These are phyloP conservation scores for Vanessa atalanta DNA, from an alignment of 1,140 invertebrate species.

Conservation along the genomic window DNA sequence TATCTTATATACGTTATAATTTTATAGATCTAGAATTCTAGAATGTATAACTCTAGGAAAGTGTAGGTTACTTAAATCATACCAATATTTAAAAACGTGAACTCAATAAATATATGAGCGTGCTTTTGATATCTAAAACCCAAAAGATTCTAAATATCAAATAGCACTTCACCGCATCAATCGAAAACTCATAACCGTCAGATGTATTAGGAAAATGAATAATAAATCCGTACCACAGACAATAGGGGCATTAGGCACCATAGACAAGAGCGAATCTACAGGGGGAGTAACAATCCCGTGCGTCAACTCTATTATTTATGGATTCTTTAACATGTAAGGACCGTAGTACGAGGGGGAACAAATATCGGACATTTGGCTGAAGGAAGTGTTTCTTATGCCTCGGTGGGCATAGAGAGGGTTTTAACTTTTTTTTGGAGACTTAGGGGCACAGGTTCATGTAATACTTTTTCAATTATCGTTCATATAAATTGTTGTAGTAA, in stretches of 20 bases:
- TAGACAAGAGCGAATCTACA: conserved; percentile 68
- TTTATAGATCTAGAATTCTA: too few species aligned
- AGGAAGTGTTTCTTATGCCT: conserved; percentile 76
- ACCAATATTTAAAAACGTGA: not conserved
- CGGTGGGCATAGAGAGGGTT: conserved; percentile 58
- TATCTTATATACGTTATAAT: too few species aligned
- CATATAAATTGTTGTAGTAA: conserved; percentile 4
- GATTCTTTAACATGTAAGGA: conserved; percentile 80
- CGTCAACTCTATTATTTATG: conserved; percentile 81
- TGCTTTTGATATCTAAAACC: conserved; percentile 15
- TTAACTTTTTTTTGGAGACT: conserved; percentile 44
- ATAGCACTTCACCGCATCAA: conserved; percentile 50
- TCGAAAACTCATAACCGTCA: conserved; percentile 67
- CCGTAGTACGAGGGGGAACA: conserved; percentile 49
- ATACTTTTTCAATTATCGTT: conserved; percentile 27
- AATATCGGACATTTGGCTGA: conserved; percentile 71
- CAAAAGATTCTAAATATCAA: conserved; percentile 38
- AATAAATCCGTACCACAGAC: conserved; percentile 77
- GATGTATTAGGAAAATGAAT: conserved; percentile 78
- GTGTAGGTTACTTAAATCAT: too few species aligned
- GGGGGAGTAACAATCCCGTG: conserved; percentile 68
- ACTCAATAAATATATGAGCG: conserved; percentile 27
- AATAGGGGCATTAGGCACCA: conserved; percentile 76
- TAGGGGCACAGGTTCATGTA: conserved; percentile 39
- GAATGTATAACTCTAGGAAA: too few species aligned